Evolutionary conservation across 2,797 vertebrate species (phyloP).

Genomic region (Sphenopsis melanotis): DNA sequence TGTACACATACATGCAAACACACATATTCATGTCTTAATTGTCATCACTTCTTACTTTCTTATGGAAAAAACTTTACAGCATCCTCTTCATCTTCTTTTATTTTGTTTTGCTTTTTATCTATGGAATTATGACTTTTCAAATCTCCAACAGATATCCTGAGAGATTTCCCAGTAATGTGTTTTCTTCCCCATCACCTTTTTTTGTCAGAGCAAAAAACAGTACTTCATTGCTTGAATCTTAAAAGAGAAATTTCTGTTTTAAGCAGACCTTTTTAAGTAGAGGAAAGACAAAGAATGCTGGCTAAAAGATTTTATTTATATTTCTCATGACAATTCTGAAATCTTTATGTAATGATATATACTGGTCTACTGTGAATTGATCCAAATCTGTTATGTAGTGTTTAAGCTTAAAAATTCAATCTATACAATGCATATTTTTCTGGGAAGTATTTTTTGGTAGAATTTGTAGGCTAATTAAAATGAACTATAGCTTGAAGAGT

Average conservation of each 20-base stretch:
- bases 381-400: rapidly evolving
- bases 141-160: too few relatives aligned
- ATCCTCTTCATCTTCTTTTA: not conserved
- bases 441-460: not conserved
- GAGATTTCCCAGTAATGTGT: not conserved
- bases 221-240: not conserved
- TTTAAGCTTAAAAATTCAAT: not conserved
- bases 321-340: not conserved
- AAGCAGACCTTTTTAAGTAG: not conserved
- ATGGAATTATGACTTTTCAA: not conserved
- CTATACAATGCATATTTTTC: not conserved
- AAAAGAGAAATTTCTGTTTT: not conserved
- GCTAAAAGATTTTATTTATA: not conserved
- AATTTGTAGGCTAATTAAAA: not conserved
- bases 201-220: not conserved
- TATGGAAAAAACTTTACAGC: not conserved
- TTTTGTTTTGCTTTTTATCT: not conserved
- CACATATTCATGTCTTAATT: rapidly evolving
- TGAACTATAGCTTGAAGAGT: not conserved
- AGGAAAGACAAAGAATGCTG: not conserved
- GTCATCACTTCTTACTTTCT: not conserved
- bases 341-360: not conserved
- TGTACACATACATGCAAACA: rapidly evolving
- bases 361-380: not conserved
- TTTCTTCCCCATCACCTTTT: not conserved